Percentiles rank a stretch among this genome's conserved stretches.
These are phyloP conservation scores for Bubo scandiacus DNA, from an alignment of 2,113 vertebrate species.

Conservation along the genomic window DNA sequence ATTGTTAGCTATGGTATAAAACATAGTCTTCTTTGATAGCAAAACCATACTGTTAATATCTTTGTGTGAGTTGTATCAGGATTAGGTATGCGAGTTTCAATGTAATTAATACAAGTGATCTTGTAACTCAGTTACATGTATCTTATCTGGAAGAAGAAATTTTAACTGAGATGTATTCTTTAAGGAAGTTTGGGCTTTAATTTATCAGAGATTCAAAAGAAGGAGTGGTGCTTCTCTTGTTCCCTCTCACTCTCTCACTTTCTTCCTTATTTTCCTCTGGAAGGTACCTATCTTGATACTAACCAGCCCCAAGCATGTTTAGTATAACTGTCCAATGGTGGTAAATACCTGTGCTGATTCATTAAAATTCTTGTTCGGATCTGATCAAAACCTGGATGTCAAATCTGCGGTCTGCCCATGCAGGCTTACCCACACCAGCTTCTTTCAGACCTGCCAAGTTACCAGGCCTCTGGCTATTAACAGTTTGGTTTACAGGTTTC, in stretches of 20 bases:
- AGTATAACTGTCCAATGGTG: conserved; percentile 10
- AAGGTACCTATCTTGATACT: conserved; percentile 12
- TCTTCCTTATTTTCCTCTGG: conserved; percentile 31
- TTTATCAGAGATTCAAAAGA: conserved; percentile 2
- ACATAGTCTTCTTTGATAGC: background rate
- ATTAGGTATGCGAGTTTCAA: background rate
- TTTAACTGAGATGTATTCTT: background rate
- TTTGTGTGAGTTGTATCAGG: background rate
- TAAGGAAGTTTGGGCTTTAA: background rate
- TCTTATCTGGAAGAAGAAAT: background rate
- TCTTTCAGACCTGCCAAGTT: conserved; percentile 34
- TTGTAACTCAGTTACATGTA: background rate
- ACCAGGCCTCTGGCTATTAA: conserved; percentile 25
- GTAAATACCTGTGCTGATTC: conserved; percentile 41
- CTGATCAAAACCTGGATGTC: conserved; percentile 38
- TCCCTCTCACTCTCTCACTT: background rate
- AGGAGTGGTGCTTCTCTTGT: background rate
- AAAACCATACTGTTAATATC: background rate
- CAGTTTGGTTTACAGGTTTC: conserved; percentile 15
- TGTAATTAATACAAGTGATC: background rate
- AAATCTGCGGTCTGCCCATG: conserved; percentile 22
- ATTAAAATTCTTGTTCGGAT: conserved; percentile 48
- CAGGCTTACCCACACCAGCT: conserved; percentile 18
- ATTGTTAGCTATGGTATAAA: background rate
- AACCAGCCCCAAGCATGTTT: conserved; percentile 38